Conservation (phyloP, 2,797 vertebrate genomes). For the Falco rusticolus region DNA sequence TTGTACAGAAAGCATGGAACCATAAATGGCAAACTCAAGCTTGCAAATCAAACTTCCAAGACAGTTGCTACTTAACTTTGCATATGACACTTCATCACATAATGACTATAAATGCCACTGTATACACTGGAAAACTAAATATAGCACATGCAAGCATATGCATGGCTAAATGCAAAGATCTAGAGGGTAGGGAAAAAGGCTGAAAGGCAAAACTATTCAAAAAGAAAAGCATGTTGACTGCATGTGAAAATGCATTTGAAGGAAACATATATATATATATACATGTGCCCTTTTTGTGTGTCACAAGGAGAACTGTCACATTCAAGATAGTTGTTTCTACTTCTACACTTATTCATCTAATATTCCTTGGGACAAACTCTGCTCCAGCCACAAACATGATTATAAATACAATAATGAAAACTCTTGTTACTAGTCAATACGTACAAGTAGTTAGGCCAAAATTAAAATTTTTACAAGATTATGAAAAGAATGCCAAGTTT, state of each 20-base stretch:
- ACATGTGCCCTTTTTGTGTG: background rate
- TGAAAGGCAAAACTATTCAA: background rate
- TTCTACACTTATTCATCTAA: background rate
- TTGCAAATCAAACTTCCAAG: background rate
- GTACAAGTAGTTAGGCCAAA: background rate
- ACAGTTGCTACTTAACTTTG: background rate
- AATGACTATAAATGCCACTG: background rate
- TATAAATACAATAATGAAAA: background rate
- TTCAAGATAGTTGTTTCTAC: background rate
- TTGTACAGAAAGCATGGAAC: background rate
- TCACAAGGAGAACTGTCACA: background rate
- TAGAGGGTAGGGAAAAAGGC: background rate
- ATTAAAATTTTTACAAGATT: background rate
- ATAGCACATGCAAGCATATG: fast-evolving
- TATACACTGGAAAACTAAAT: background rate
- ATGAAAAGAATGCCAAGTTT: background rate
- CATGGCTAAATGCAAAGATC: background rate
- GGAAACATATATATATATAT: background rate
- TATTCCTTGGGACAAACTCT: background rate
- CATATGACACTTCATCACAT: background rate
- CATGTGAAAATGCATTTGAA: background rate
- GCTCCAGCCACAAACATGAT: background rate
- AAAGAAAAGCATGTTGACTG: background rate
- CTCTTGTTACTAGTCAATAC: fast-evolving
- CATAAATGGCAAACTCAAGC: background rate